phyloP scores from a whole-genome alignment of 2,888 invertebrate genomes.

The Drosophila picticornis region DNA sequence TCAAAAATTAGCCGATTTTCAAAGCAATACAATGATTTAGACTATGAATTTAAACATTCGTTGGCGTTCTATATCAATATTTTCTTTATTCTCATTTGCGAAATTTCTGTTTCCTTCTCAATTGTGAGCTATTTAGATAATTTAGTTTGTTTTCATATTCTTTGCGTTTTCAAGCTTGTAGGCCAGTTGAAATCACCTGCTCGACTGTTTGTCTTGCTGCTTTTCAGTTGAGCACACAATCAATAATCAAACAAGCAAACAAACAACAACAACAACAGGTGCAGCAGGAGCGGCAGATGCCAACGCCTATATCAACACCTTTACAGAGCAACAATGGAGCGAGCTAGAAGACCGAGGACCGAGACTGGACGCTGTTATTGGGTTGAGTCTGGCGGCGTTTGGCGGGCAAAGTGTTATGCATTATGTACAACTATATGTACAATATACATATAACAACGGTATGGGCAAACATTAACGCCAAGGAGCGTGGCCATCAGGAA shows the following conservation, averaged over 20 bases:
- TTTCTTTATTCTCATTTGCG: background rate
- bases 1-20: background rate
- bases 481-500: slow-evolving; percentile 60
- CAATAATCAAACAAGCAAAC: slow-evolving; percentile 59
- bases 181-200: slow-evolving; percentile 26
- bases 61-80: background rate
- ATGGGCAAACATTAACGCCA: slow-evolving; percentile 69
- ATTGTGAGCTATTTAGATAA: background rate
- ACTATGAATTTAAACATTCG: background rate
- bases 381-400: slow-evolving; percentile 33
- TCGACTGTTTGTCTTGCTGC: slow-evolving; percentile 27
- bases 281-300: slow-evolving; percentile 18
- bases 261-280: slow-evolving; percentile 4
- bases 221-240: slow-evolving; percentile 61
- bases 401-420: slow-evolving; percentile 62
- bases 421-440: slow-evolving; percentile 52
- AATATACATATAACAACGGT: slow-evolving; percentile 16
- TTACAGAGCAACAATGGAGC: slow-evolving; percentile 51
- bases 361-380: slow-evolving; percentile 3
- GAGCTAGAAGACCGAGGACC: slow-evolving; percentile 7
- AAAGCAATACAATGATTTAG: background rate
- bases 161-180: background rate
- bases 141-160: slow-evolving; percentile 5
- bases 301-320: slow-evolving; percentile 67
- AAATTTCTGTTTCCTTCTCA: background rate